These are phyloP conservation scores for Chymomyza fuscimana DNA, from an alignment of 2,888 invertebrate genomes.

Conservation along the genomic window DNA sequence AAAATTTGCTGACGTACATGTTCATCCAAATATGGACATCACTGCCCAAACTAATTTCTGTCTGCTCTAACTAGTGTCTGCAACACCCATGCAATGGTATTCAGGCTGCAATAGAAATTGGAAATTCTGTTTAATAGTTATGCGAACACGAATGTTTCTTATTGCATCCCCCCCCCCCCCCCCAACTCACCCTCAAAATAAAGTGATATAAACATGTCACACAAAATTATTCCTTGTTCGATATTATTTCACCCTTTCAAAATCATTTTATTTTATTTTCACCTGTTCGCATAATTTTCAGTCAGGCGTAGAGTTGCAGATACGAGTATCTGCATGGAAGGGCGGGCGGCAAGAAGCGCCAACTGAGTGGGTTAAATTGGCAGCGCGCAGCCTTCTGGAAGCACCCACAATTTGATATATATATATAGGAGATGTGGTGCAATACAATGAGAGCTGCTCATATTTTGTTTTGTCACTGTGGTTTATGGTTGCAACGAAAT, in stretches of 20 bases:
- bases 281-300: constrained; percentile 60
- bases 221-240: too few relatives aligned
- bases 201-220: neutral
- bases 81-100: too few relatives aligned
- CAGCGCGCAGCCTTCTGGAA: neutral
- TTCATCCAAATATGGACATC: too few relatives aligned
- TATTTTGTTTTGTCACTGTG: neutral
- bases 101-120: too few relatives aligned
- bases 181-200: too few relatives aligned
- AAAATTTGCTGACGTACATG: too few relatives aligned
- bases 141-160: too few relatives aligned
- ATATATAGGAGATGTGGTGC: too few relatives aligned
- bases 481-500: neutral
- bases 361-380: neutral
- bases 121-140: too few relatives aligned
- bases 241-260: neutral
- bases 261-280: neutral
- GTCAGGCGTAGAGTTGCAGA: constrained; percentile 62
- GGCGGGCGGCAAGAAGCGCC: neutral
- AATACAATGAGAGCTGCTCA: neutral
- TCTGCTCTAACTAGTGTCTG: too few relatives aligned
- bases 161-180: too few relatives aligned
- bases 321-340: constrained; percentile 42
- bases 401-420: neutral
- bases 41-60: too few relatives aligned